Evolutionary conservation across 2,797 vertebrate genomes (phyloP), one percentile per base, ranked within the genome.

Genomic region (Smutsia gigantea): DNA sequence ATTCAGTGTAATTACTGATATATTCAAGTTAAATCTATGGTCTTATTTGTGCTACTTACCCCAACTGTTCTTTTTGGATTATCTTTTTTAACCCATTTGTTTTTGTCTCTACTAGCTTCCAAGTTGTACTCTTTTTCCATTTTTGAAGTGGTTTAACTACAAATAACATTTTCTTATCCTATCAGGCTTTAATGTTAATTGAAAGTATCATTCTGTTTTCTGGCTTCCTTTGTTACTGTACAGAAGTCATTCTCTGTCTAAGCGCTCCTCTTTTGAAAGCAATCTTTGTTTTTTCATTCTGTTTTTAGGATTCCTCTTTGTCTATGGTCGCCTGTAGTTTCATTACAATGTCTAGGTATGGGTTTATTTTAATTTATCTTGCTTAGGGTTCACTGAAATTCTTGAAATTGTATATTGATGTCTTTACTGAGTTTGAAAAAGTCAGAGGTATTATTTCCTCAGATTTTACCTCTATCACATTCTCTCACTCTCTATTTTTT

Each of bases 121-220:
- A 87, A 64, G 39, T 71, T 94, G 31, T 59, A 77, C 59, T 83
- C 27, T 64, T 83, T 93, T 87, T 51, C 46, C 7, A 46, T 92
- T 77, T 93, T 89, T 23, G 53, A 92, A 64, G 21, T 18, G 12
- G 3, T 39, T 74, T 69, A 90, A 57, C 8, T 87, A 46, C 10
- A 94, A 82, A 46, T 71, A 86, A 72, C 9, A 61, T 46, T 93
- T 55, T 81, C 49, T 49, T 82, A 34, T 4, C 37, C 49, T 55
- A 61, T 86, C 74, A 77, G 64, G 87, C n/a, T 89, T 92, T 71
- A 79, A 42, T 64, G 23, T 89, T 94, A 69, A 63, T 85, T 95
- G 13, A 94, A 96, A 90, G 61, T 86, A 71, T 29, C 19, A 77
- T 71, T 87, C 37, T 19, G 4, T 57, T 72, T 71, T 92, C 83